Percentiles rank a stretch among this genome's conserved stretches.
Conservation (phyloP, 2,888 invertebrate genomes). For the Cenopis cana region DNA sequence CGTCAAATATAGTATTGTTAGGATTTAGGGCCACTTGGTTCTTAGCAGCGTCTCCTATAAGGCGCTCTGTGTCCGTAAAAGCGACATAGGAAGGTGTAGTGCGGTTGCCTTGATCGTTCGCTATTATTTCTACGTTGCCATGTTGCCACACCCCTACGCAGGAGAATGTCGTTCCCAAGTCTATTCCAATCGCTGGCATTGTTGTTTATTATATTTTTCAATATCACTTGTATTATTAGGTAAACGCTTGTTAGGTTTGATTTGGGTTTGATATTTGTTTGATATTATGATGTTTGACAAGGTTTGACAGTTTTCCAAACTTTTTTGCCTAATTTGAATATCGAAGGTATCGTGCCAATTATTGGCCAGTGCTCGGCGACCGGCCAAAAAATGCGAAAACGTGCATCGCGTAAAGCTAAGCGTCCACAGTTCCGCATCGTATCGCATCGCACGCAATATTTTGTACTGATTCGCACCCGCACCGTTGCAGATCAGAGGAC, state of each 20-base stretch:
- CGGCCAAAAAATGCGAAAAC: too few species aligned
- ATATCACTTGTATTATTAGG: constrained; percentile 19
- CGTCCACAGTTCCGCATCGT: too few species aligned
- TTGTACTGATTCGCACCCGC: too few species aligned
- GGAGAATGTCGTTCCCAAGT: constrained; percentile 84
- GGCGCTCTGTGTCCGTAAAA: constrained; percentile 86
- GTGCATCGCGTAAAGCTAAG: too few species aligned
- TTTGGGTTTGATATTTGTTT: too few species aligned
- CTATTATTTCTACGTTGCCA: constrained; percentile 90
- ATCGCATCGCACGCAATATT: too few species aligned
- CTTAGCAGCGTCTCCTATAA: constrained; percentile 89
- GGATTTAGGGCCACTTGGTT: constrained; percentile 90
- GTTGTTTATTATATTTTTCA: constrained; percentile 45
- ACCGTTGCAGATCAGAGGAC: too few species aligned
- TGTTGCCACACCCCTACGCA: constrained; percentile 84
- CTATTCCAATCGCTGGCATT: constrained; percentile 82
- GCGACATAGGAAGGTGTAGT: constrained; percentile 91
- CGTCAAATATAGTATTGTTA: constrained; percentile 91
- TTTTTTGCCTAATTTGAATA: constrained; percentile 9
- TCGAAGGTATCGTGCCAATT: background rate
- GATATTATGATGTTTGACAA: constrained; percentile 11
- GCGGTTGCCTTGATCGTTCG: constrained; percentile 87
- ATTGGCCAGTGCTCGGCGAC: background rate
- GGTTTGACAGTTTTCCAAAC: background rate
- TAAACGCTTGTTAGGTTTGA: constrained; percentile 15